Base-by-base conservation (phyloP, 2,888 invertebrate genomes). In the Teinopalpus imperialis region DNA sequence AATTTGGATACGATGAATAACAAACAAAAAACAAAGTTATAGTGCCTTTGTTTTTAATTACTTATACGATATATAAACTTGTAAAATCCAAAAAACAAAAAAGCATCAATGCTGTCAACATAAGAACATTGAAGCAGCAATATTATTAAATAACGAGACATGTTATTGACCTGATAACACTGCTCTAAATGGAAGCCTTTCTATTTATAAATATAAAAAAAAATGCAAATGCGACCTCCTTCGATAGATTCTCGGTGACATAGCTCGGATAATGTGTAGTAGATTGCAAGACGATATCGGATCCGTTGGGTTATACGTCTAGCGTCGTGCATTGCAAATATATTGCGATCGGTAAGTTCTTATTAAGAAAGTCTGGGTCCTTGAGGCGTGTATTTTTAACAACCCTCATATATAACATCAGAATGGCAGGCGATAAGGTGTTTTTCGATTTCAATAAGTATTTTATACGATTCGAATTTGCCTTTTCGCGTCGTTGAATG, bases 171-270 rank as follows among this genome's bases (percentile, higher is more conserved):
- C n/a, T n/a, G n/a, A n/a, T n/a, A n/a, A n/a, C n/a, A n/a, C n/a
- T n/a, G n/a, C n/a, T n/a, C n/a, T n/a, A n/a, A n/a, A n/a, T n/a
- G n/a, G n/a, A n/a, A n/a, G n/a, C n/a, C n/a, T n/a, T n/a, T n/a
- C n/a, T n/a, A n/a, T n/a, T n/a, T n/a, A n/a, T n/a, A n/a, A n/a
- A 61, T 67, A 68, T 66, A 61, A 66, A 67, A 63, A 61, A 65
- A 69, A 66, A 71, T 68, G 70, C 53, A 63, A 67, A 71, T 67
- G 51, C 39, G 32, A 49, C 44, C 56, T 55, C 46, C 45, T 40
- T 9, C 10, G 56, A 54, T 54, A 60, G 30, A 54, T 50, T 30
- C 46, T 48, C 48, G 48, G 53, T 36, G 50, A 56, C 43, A 40
- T 32, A 44, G 48, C 46, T 42, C 37, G 48, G 20, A 53, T 51